Base-by-base conservation (phyloP, 2,888 invertebrate genomes). In the Synanthedon vespiformis region DNA sequence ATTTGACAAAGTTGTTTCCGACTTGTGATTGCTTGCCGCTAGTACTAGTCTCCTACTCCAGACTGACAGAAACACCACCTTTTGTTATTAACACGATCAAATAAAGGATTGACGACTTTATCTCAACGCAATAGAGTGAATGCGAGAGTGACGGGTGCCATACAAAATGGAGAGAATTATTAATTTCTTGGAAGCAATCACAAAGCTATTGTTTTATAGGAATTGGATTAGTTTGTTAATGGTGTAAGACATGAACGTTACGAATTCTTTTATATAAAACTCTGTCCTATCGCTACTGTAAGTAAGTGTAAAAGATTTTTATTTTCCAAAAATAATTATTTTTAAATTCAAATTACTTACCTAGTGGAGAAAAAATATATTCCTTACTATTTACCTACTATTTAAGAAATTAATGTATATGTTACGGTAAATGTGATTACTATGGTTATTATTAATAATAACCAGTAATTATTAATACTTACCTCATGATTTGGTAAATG, bases 1-100 rank as follows among this genome's bases (percentile, higher is more conserved):
- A 81, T 84, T 79, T 73, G 64, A 76, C 77, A 74, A 78, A 79
- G 74, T 75, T 75, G 70, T 76, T 79, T 78, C 71, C 69, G 68
- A 74, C 70, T 74, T 73, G 70, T 73, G 84, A 83, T 84, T 81
- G 80, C 80, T 77, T 81, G 83, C 66, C 34, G 34, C 34, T 34
- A 34, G 34, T 34, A 34, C 62, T 72, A 75, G 78, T 75, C 74
- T 77, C 71, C 66, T 68, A 34, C 34, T 62, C 68, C 70, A 64
- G 63, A 70, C 67, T 64, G 64, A 63, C 70, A 60, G 63, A n/a
- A 13, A 55, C 55, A 51, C 53, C 34, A 56, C 55, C 57, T 44
- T 44, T n/a, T 44, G 13, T 44, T 44, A 14, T 44, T 44, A 44
- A 44, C 44, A 44, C 44, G 13, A 6, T 44, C 14, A 34, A 14